Evolutionary conservation across 2,888 invertebrate genomes (phyloP), one percentile per base, ranked within the genome.

Genomic region (Calliopum simillimum): DNA sequence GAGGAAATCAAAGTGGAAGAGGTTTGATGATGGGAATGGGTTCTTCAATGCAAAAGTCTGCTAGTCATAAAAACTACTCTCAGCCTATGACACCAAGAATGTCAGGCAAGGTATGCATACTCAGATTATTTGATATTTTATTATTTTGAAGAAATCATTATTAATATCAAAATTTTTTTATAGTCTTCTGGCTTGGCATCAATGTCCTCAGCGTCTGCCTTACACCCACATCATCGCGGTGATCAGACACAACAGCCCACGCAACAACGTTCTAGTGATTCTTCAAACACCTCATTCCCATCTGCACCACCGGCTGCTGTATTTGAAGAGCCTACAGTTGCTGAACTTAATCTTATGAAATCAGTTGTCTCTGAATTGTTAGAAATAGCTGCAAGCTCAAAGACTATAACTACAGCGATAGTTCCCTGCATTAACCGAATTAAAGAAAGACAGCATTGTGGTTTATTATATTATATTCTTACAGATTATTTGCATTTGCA

Each of bases 11-110:
- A 69, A 79, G 79, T 69, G 76, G 74, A 71, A 79, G 81, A 25
- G 75, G 78, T 66, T 74, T 82, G 71, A 79, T 79, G 81, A 79
- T 79, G 74, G 8, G 8, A 33, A 33, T 33, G 33, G 72, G 81
- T 46, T 74, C 79, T 44, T 75, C 79, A 67, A 75, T 83, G 73
- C 81, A 80, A 75, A 83, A 88, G 80, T 81, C 87, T 83, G 73
- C 83, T 80, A 85, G 82, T 82, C 84, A 85, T 75, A 82, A 82
- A 69, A 84, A 84, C 74, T 84, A 83, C 71, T 78, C 82, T 16
- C 81, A 86, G 56, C 81, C 82, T 71, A 73, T 84, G 75, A 79
- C 80, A 70, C 75, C 77, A 23, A 77, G 84, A 73, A 76, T 79
- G 68, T 72, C 79, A 66, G 74, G 70, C 23, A 84, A 84, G 77